Evolutionary conservation across 2,113 vertebrate genomes (phyloP), one percentile per base, ranked within the genome.

Genomic region (Syrrhaptes paradoxus): DNA sequence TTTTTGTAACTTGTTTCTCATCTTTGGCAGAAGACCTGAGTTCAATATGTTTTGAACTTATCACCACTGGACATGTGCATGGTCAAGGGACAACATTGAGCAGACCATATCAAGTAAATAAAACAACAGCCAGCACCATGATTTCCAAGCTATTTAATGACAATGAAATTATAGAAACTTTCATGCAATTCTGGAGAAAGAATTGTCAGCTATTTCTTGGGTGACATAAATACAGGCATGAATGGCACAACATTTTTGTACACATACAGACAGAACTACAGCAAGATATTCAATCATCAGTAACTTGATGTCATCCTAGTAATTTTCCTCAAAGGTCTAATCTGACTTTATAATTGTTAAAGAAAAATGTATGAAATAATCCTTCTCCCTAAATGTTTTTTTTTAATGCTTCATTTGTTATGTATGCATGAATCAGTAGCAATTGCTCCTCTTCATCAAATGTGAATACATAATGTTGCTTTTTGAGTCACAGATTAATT

Each of bases 401-500:
- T 21, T 28, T 81, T 92, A 89, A 79, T 92, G 46, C 24, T 91
- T 91, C 13, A 57, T 85, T 90, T 80, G 52, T 82, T 93, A 76
- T 67, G 15, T 54, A 93, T 78, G 76, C 28, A 61, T 90, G 73
- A 95, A 92, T 94, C 54, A 95, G 75, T 79, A 73, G 26, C 34
- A 91, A 66, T 73, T 85, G 25, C 13, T 93, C 57, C 55, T 87
- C 67, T 95, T 48, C 74, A 77, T 59, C 15, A 72, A 92, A 58
- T 71, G 6, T 49, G 67, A 90, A 46, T 67, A 52, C 15, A 24
- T 41, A 79, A 85, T 67, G 81, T 14, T 51, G 28, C 8, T 87
- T 91, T 94, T 95, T 68, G 28, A 85, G 82, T 92, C 66, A 94
- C 31, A 87, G 65, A 72, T 85, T 75, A 87, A 82, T 65, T 65